These are phyloP conservation scores for Mustela nigripes DNA, from an alignment of 2,113 vertebrate species.

Conservation along the genomic window DNA sequence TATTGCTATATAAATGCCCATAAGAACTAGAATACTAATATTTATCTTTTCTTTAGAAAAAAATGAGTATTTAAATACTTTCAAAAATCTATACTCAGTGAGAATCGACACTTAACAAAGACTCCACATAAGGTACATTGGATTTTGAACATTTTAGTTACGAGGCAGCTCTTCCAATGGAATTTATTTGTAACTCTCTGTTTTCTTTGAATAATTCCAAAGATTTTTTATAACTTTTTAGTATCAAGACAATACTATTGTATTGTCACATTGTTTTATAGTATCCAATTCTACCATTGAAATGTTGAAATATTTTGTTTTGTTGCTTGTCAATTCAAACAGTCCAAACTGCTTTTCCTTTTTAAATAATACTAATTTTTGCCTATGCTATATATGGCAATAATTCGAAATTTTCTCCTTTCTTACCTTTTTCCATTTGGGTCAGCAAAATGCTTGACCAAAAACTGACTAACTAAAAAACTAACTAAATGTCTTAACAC, in stretches of 20 bases:
- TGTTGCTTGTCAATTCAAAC: background rate
- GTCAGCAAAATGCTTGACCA: background rate
- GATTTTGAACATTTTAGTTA: conserved; percentile 9
- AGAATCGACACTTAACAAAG: conserved; percentile 37
- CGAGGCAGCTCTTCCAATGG: background rate
- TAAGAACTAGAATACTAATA: conserved; percentile 25
- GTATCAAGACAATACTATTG: background rate
- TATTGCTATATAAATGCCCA: conserved; percentile 17
- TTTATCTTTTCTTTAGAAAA: conserved; percentile 12
- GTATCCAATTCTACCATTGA: background rate
- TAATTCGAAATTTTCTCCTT: conserved; percentile 39
- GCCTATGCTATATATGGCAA: background rate
- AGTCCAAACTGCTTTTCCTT: background rate
- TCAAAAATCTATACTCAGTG: conserved; percentile 30
- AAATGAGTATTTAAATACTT: conserved; percentile 11
- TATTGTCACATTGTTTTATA: background rate
- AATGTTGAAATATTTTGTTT: conserved; percentile 29
- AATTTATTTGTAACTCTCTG: background rate
- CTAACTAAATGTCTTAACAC: background rate
- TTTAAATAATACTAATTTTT: conserved; percentile 38
- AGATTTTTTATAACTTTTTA: conserved; percentile 32
- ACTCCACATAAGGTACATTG: background rate
- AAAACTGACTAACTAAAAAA: background rate
- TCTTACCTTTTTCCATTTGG: background rate
- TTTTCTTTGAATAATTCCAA: conserved; percentile 20